Evolutionary conservation across 2,797 vertebrate species (phyloP).

Genomic region (Sarcophilus harrisii): DNA sequence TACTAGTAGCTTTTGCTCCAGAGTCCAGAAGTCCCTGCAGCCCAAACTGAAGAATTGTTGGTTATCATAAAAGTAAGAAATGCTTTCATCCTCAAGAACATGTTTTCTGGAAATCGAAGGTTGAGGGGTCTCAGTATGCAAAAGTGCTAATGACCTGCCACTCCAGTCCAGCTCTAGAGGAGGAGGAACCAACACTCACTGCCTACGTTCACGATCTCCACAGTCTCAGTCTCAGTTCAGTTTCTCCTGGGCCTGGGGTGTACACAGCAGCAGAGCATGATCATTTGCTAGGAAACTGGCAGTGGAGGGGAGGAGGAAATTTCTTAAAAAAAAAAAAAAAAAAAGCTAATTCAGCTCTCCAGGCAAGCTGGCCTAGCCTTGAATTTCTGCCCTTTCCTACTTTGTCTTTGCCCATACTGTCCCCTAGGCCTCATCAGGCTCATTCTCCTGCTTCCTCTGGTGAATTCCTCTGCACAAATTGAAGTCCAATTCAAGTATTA

Average conservation of each 20-base stretch:
- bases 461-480: background rate
- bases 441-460: background rate
- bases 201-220: background rate
- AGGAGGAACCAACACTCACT: background rate
- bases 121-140: background rate
- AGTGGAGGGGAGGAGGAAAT: background rate
- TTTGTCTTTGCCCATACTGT: background rate
- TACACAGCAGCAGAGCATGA: no score
- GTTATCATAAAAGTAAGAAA: constrained; percentile 34
- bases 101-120: constrained; percentile 36
- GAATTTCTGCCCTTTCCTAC: background rate
- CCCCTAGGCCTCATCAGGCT: background rate
- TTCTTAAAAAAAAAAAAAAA: background rate
- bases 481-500: background rate
- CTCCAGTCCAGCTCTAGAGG: background rate
- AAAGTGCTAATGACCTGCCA: constrained; percentile 1
- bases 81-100: constrained; percentile 46
- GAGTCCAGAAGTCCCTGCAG: constrained; percentile 45
- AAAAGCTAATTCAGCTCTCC: background rate
- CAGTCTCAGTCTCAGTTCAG: background rate
- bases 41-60: constrained; percentile 16
- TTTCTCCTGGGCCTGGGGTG: background rate
- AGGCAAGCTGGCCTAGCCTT: background rate
- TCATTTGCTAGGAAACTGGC: background rate
- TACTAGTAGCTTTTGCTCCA: constrained; percentile 49